Evolutionary conservation across 1,140 invertebrate genomes (phyloP).

Genomic region (Chelonus insularis): DNA sequence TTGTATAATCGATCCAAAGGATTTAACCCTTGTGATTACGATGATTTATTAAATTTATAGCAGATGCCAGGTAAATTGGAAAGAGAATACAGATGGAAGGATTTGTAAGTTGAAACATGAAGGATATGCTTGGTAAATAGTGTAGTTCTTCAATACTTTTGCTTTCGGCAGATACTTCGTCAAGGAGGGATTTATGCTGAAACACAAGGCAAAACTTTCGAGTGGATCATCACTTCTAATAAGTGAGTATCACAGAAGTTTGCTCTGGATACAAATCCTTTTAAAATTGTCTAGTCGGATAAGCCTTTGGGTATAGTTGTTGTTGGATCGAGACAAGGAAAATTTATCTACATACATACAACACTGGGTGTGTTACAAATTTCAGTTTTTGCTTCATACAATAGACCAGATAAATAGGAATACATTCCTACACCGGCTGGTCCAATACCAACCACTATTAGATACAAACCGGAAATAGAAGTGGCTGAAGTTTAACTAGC

Average conservation of each 20-base stretch:
- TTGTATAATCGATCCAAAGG: slow-evolving; percentile 10
- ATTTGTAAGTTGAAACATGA: too few species aligned
- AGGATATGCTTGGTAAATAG: too few species aligned
- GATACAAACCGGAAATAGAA: slow-evolving; percentile 41
- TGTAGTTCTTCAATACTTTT: too few species aligned
- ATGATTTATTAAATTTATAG: slow-evolving; percentile 18
- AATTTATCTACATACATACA: too few species aligned
- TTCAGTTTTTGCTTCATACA: too few species aligned
- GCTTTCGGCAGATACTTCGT: neutral
- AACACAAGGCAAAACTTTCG: neutral
- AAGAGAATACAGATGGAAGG: too few species aligned
- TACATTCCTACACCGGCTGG: slow-evolving; percentile 10
- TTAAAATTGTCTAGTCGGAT: neutral
- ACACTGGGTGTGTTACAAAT: too few species aligned
- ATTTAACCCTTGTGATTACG: slow-evolving; percentile 3
- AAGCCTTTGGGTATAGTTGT: neutral
- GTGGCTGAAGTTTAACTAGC: slow-evolving; percentile 48
- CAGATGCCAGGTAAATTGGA: neutral
- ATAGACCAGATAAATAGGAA: neutral
- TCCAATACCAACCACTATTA: slow-evolving; percentile 4
- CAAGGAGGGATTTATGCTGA: slow-evolving; percentile 2
- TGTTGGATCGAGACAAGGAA: too few species aligned
- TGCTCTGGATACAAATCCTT: neutral
- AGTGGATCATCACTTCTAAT: slow-evolving; percentile 2
- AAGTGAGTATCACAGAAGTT: neutral